These are phyloP conservation scores for Temnothorax rugatulus DNA, from an alignment of 2,888 invertebrate species.

Conservation along the genomic window DNA sequence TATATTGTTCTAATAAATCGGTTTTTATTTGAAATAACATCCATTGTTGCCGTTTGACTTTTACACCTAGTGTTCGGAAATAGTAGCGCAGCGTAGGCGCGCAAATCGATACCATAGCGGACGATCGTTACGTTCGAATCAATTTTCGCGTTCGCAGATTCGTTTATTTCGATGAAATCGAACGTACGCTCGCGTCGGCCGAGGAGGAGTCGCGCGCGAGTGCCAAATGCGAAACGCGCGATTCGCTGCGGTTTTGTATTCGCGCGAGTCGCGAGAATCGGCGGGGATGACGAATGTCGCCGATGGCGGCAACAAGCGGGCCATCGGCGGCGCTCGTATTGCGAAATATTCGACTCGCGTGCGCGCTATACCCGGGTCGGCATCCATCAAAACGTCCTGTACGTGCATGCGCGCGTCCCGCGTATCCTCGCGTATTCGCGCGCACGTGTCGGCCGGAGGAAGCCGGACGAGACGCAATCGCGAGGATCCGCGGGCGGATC, in stretches of 20 bases:
- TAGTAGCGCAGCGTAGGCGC: neutral
- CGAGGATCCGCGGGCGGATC: constrained; percentile 40
- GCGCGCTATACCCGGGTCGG: neutral
- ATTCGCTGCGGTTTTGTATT: constrained; percentile 12
- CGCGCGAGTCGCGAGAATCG: constrained; percentile 14
- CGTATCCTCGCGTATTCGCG: neutral
- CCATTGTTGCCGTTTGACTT: too few species aligned
- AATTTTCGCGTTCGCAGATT: neutral
- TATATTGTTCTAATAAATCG: too few species aligned
- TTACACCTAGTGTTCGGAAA: neutral
- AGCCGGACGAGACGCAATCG: constrained; percentile 13
- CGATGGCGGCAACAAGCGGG: constrained; percentile 27
- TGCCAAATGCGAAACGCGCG: neutral
- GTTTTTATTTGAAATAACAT: too few species aligned
- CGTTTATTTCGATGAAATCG: neutral
- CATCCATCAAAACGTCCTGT: constrained; percentile 32
- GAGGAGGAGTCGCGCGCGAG: neutral
- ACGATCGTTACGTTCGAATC: neutral
- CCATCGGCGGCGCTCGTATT: constrained; percentile 1
- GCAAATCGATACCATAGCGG: neutral
- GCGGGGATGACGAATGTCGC: constrained; percentile 1
- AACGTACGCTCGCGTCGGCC: neutral
- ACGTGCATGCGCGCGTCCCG: constrained; percentile 17
- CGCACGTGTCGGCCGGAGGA: constrained; percentile 3
- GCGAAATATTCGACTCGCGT: constrained; percentile 43